Percentiles rank a stretch among this genome's conserved stretches.
phyloP scores from a whole-genome alignment of 1,140 invertebrate genomes.

The Theocolax elegans region DNA sequence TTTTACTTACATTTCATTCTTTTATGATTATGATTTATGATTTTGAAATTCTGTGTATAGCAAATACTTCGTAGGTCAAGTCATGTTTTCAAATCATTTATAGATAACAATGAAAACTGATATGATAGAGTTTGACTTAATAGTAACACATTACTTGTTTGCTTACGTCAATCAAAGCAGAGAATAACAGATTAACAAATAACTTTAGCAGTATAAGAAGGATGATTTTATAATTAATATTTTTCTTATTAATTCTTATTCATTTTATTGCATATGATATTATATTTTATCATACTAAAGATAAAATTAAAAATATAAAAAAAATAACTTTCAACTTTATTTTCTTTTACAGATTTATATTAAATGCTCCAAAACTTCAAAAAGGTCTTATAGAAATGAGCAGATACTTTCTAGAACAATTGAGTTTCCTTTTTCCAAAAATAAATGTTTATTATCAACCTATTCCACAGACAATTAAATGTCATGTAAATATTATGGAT shows the following conservation, averaged over 20 bases:
- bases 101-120: slow-evolving; percentile 15
- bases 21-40: background rate
- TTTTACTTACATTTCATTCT: too few relatives aligned
- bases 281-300: background rate
- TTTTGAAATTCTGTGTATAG: slow-evolving; percentile 18
- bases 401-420: slow-evolving; percentile 70
- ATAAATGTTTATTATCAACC: slow-evolving; percentile 68
- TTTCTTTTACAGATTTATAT: slow-evolving; percentile 68
- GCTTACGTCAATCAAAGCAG: slow-evolving; percentile 69
- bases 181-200: slow-evolving; percentile 45
- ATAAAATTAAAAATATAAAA: too few relatives aligned
- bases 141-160: slow-evolving; percentile 26
- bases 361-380: slow-evolving; percentile 71
- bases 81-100: slow-evolving; percentile 19
- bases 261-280: too few relatives aligned
- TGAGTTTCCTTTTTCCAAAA: slow-evolving; percentile 66
- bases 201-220: background rate
- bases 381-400: slow-evolving; percentile 68
- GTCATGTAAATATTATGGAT: slow-evolving; percentile 77
- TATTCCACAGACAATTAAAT: slow-evolving; percentile 73
- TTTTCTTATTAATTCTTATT: background rate
- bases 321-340: background rate
- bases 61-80: slow-evolving; percentile 31
- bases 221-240: background rate
- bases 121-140: slow-evolving; percentile 25